A percentile compares a stretch with the other conserved stretches of the same genome.
phyloP scores from a whole-genome alignment of 2,888 invertebrate genomes.

The Aleiodes leptofemur region DNA sequence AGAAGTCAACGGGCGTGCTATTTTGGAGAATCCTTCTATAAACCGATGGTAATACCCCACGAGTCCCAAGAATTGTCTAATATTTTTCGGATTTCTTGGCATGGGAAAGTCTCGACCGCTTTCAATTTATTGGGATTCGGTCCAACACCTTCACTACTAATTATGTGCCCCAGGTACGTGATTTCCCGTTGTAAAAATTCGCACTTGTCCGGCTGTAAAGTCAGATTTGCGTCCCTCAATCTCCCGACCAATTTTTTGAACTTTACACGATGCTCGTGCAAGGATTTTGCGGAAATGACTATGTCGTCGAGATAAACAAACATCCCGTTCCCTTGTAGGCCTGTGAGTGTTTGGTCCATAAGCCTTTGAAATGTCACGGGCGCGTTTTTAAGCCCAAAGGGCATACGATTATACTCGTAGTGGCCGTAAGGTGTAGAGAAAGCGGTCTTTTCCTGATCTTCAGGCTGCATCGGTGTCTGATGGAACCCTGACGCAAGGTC shows the following conservation, averaged over 20 bases:
- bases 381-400: constrained; percentile 65
- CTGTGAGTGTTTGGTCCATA: constrained; percentile 63
- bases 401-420: constrained; percentile 59
- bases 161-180: constrained; percentile 3
- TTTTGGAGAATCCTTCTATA: constrained; percentile 36
- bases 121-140: constrained; percentile 43
- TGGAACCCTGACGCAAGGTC: constrained; percentile 61
- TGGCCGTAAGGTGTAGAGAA: constrained; percentile 57
- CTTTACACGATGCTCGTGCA: constrained; percentile 28
- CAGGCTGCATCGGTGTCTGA: constrained; percentile 57
- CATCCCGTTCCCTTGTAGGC: constrained; percentile 33
- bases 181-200: neutral
- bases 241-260: constrained; percentile 44
- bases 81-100: constrained; percentile 35
- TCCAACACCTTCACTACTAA: constrained; percentile 39
- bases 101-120: constrained; percentile 45
- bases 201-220: constrained; percentile 40
- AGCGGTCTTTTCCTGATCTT: constrained; percentile 55
- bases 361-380: constrained; percentile 64
- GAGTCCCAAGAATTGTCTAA: constrained; percentile 14
- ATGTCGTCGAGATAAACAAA: constrained; percentile 39
- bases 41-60: constrained; percentile 49
- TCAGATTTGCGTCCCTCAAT: constrained; percentile 32
- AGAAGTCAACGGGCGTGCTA: constrained; percentile 36
- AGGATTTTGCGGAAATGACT: constrained; percentile 19